phyloP scores from a whole-genome alignment of 2,797 vertebrate species.

The Lepus oiostolus region DNA sequence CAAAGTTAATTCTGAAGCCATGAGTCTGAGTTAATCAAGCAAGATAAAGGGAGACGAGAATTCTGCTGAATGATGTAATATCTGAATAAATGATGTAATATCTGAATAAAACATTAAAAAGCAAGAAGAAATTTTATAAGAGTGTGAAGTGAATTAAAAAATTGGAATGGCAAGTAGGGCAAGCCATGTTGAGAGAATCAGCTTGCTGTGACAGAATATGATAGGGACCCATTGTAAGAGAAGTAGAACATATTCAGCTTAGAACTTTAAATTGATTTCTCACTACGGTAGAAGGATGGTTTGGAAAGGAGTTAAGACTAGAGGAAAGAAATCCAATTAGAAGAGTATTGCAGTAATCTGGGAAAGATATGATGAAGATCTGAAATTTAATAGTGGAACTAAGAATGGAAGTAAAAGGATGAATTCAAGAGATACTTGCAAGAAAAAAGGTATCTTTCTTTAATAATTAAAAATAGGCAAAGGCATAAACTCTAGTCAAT shows the following conservation, averaged over 20 bases:
- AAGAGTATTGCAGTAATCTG: neutral
- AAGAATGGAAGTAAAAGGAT: neutral
- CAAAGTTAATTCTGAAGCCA: neutral
- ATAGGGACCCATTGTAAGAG: neutral
- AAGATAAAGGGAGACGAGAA: neutral
- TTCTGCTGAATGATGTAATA: neutral
- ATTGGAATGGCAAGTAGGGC: neutral
- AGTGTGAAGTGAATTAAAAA: neutral
- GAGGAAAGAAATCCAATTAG: neutral
- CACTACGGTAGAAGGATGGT: neutral
- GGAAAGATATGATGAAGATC: neutral
- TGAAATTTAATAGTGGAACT: neutral
- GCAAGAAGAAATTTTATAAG: neutral
- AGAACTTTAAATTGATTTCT: neutral
- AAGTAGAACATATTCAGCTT: neutral
- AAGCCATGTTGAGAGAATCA: neutral
- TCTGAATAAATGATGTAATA: neutral
- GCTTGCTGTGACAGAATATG: neutral
- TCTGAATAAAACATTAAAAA: neutral
- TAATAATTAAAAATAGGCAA: neutral
- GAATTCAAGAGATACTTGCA: slow-evolving; percentile 50
- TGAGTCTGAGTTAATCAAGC: neutral
- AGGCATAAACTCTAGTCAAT: neutral
- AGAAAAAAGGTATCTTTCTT: neutral
- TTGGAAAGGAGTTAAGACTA: neutral